phyloP scores from a whole-genome alignment of 1,140 invertebrate genomes.

The Oreohelix idahoensis region DNA sequence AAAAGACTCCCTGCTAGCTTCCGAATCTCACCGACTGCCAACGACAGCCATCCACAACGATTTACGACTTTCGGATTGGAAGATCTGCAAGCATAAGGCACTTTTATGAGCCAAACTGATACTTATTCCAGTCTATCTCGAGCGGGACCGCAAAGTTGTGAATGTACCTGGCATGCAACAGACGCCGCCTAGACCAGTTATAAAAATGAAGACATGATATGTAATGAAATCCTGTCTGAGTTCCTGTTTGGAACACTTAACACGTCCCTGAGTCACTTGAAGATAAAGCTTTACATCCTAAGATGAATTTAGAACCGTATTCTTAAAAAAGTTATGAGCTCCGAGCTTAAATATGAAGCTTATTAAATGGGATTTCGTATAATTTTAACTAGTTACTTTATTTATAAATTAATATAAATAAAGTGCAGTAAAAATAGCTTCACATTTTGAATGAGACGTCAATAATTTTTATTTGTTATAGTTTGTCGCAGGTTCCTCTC shows the following conservation, averaged over 20 bases:
- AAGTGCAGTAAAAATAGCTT: too few species aligned
- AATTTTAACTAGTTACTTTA: too few species aligned
- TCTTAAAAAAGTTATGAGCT: too few species aligned
- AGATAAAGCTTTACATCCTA: neutral
- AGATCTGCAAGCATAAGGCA: neutral
- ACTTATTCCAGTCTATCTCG: slow-evolving; percentile 4
- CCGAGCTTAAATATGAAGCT: too few species aligned
- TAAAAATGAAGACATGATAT: neutral
- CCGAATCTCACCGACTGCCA: neutral
- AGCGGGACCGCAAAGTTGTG: neutral
- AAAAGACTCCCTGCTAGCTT: neutral
- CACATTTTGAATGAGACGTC: too few species aligned
- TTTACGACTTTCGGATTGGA: slow-evolving; percentile 29
- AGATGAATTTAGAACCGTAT: neutral
- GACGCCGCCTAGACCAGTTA: neutral
- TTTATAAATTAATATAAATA: too few species aligned
- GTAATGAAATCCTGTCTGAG: neutral
- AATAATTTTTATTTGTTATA: too few species aligned
- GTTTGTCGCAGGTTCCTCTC: too few species aligned
- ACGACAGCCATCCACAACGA: neutral
- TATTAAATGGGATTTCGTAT: too few species aligned
- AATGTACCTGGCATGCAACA: slow-evolving; percentile 3
- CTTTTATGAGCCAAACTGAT: slow-evolving; percentile 7
- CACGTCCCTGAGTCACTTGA: neutral
- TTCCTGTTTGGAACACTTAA: neutral